Evolutionary conservation across 2,113 vertebrate species (phyloP).

Genomic region (Callopanchax toddi): DNA sequence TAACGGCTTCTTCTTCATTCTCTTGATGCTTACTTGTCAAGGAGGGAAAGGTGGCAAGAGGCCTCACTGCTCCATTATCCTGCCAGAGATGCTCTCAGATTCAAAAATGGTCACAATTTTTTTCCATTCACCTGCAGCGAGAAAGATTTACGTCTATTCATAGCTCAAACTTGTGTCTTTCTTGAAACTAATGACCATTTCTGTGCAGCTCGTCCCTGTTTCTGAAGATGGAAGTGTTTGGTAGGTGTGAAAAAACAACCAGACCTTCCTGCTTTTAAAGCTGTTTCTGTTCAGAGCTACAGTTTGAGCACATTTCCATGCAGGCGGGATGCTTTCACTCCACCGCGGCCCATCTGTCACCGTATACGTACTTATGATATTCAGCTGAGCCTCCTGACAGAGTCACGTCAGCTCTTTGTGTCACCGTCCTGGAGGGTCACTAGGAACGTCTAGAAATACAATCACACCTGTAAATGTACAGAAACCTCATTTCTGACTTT

Average conservation of each 20-base stretch:
- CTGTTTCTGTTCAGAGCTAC: slow-evolving; percentile 34
- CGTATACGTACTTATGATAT: slow-evolving; percentile 48
- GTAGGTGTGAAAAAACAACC: slow-evolving; percentile 13
- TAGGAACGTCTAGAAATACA: slow-evolving; percentile 54
- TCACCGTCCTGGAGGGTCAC: slow-evolving; percentile 44
- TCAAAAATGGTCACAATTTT: slow-evolving; percentile 50
- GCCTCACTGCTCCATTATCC: slow-evolving; percentile 51
- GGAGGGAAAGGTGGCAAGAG: slow-evolving; percentile 53
- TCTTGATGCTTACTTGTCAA: slow-evolving; percentile 47
- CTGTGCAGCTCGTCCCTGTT: slow-evolving; percentile 2
- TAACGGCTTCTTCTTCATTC: slow-evolving; percentile 70
- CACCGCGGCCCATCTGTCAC: slow-evolving; percentile 71
- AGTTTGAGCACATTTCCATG: slow-evolving; percentile 63
- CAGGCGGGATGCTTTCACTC: slow-evolving; percentile 37
- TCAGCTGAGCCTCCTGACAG: slow-evolving; percentile 52
- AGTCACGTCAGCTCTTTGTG: slow-evolving; percentile 16
- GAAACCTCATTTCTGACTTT: not conserved
- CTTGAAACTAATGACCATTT: slow-evolving; percentile 19
- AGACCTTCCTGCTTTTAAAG: slow-evolving; percentile 30
- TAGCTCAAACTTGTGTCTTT: slow-evolving; percentile 15
- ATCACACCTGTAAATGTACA: slow-evolving; percentile 45
- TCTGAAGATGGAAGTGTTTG: slow-evolving; percentile 31
- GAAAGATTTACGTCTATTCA: slow-evolving; percentile 35
- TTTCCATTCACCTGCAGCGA: slow-evolving; percentile 41
- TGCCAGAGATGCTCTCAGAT: slow-evolving; percentile 29